Evolutionary conservation across 2,888 invertebrate genomes (phyloP), one percentile per base, ranked within the genome.

Genomic region (Adelphocoris suturalis): DNA sequence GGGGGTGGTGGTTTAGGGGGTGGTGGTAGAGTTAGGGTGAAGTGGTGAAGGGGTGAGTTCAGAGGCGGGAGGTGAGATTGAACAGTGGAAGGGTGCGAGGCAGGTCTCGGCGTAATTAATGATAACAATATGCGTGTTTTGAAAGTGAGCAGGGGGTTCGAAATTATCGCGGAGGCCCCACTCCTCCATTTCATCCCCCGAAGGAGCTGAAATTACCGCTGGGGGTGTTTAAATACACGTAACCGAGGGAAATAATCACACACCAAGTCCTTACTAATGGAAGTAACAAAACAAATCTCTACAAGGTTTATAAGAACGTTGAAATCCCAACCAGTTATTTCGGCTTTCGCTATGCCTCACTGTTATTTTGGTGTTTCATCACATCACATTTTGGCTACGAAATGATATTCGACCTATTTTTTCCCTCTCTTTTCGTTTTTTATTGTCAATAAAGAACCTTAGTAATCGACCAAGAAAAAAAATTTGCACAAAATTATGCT

Each of bases 61-160:
- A n/a, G n/a, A n/a, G 57, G 57, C 0, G 57, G 57, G 5, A n/a
- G 68, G n/a, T 2, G 19, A 19, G 19, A 19, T 68, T n/a, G 61
- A 68, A 68, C 68, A 68, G 68, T 68, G 23, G 68, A 23, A 23
- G 68, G 68, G 68, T 23, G 68, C 12, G 68, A 68, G 68, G 68
- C 23, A 27, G 68, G 68, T 68, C 68, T 9, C 68, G 52, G 2
- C 52, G 82, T 82, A 82, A 82, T 82, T 82, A 82, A 82, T 82
- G 82, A 82, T 82, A 82, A 82, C 82, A 82, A 48, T 82, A 52
- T 52, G 82, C 27, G 82, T 82, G 82, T 82, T 82, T 48, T 82
- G 82, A 52, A 48, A 82, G 82, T 52, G 82, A 52, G 47, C 82
- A 46, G 47, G 46, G 75, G 78, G 12, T 47, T 78, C 78, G 78